Base-by-base conservation (phyloP, 2,888 invertebrate genomes). In the Drosophila tripunctata region DNA sequence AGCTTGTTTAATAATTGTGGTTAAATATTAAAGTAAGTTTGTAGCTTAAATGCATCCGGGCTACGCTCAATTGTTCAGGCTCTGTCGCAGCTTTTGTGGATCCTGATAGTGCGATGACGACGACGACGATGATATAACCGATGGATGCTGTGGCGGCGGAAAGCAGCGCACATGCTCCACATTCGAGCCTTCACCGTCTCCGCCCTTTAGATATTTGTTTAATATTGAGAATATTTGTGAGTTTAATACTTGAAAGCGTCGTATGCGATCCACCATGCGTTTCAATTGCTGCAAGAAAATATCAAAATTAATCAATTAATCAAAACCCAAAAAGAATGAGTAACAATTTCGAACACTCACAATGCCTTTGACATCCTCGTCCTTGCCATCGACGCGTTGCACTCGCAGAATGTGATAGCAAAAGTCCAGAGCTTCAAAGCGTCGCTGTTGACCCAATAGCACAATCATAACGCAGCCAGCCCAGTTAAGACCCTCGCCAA, bases 401-500 rank as follows among this genome's bases (percentile, higher is more conserved):
- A 99, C 98, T 67, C 98, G 92, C 67, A 99, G 93, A 84, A 99
- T 96, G 91, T 99, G 99, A 92, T 99, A 99, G 92, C 98, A 98
- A 93, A 99, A 99, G 93, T 99, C 99, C 38, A 99, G 93, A 1
- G 98, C 98, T 90, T 99, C 99, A 91, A 99, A 99, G 63, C 99
- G 93, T 41, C 98, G 93, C 92, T 99, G 98, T 89, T 99, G 99
- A 0, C 98, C 98, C 31, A 99, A 93, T 36, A 99, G 93, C 2
- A 97, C 96, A 68, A 99, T 97, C 93, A 99, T 97, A 8, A 98
- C 96, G 91, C 99, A 98, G 0, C 99, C 99, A 3, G 99, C 99
- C 99, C 99, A 99, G 92, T 99, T 98, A 0, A 99, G 93, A 0
- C 99, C 99, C 92, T 99, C 99, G 6, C 99, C 99, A 92, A 98